phyloP scores from a whole-genome alignment of 2,797 vertebrate genomes.

The Masticophis lateralis region DNA sequence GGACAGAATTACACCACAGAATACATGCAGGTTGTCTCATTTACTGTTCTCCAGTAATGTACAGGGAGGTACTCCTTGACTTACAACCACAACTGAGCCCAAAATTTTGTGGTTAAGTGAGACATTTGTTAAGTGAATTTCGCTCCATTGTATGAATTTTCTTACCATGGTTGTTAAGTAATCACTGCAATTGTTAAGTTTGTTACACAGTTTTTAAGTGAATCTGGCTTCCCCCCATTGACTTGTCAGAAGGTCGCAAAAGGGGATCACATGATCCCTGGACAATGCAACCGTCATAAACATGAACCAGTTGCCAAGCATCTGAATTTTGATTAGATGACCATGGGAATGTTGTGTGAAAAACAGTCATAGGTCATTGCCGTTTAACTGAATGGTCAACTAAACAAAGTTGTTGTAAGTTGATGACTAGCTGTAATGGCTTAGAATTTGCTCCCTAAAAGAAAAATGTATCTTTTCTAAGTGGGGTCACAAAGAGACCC shows the following conservation, averaged over 20 bases:
- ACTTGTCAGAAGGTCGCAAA: not conserved
- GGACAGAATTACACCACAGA: slow-evolving; percentile 46
- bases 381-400: not conserved
- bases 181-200: not conserved
- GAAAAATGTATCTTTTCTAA: not conserved
- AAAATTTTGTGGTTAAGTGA: not conserved
- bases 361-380: not conserved
- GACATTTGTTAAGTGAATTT: not conserved
- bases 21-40: slow-evolving; percentile 34
- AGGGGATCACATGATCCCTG: not conserved
- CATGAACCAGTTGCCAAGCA: not conserved
- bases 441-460: slow-evolving; percentile 13
- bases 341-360: not conserved
- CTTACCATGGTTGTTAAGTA: not conserved
- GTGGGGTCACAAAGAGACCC: not conserved
- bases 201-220: not conserved
- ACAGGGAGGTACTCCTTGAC: not conserved
- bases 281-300: not conserved
- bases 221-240: not conserved
- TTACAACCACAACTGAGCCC: not conserved
- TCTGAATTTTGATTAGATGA: not conserved
- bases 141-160: not conserved
- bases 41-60: slow-evolving; percentile 27
- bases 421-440: not conserved
- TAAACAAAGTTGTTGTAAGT: not conserved